These are phyloP conservation scores for Tachysurus vachellii DNA, from an alignment of 2,113 vertebrate genomes.

Conservation along the genomic window DNA sequence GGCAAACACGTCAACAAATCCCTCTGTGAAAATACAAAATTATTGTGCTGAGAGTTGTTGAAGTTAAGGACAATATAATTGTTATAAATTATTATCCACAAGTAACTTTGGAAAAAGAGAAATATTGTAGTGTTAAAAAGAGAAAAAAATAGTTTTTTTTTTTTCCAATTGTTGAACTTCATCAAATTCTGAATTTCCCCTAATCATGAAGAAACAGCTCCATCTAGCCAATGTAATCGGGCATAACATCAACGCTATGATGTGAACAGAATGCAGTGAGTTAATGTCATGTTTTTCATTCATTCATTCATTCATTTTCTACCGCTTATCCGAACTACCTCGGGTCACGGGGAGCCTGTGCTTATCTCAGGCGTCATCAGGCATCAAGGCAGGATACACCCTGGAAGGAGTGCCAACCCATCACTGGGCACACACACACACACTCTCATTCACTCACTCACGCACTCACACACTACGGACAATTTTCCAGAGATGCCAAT, in stretches of 20 bases:
- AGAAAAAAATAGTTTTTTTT: background rate
- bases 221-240: constrained; percentile 69
- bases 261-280: background rate
- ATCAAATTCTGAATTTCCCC: background rate
- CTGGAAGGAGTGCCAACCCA: too few relatives aligned
- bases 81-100: background rate
- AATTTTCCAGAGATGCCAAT: too few relatives aligned
- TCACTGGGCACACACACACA: too few relatives aligned
- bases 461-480: too few relatives aligned
- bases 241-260: constrained; percentile 59
- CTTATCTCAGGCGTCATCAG: too few relatives aligned
- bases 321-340: too few relatives aligned
- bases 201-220: constrained; percentile 73
- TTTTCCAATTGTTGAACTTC: background rate
- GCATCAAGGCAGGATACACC: too few relatives aligned
- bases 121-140: background rate
- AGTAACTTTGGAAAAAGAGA: background rate
- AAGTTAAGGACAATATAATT: background rate
- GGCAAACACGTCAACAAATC: constrained; percentile 32
- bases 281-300: background rate
- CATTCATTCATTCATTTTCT: too few relatives aligned
- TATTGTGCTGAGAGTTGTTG: background rate
- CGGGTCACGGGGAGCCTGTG: too few relatives aligned
- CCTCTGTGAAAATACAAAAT: background rate
- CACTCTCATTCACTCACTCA: too few relatives aligned